phyloP scores from a whole-genome alignment of 2,113 vertebrate species.

The Phyllostomus discolor region DNA sequence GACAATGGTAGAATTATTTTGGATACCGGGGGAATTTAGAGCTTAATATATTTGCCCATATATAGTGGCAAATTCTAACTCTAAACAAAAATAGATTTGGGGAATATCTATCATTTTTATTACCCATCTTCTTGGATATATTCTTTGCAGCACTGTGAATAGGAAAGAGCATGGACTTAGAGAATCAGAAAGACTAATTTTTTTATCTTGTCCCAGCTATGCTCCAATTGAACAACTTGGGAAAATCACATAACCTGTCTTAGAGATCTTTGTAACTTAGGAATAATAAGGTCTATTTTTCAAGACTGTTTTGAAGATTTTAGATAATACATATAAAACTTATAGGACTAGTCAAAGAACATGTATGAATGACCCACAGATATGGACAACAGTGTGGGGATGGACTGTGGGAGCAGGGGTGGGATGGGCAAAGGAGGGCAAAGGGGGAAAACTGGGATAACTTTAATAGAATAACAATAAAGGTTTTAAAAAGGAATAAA shows the following conservation, averaged over 20 bases:
- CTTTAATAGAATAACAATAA: too few relatives aligned
- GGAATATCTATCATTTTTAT: neutral
- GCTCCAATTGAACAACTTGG: neutral
- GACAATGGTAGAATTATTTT: constrained; percentile 20
- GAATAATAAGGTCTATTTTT: neutral
- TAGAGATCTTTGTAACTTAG: neutral
- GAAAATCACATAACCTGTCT: neutral
- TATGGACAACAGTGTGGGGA: too few relatives aligned
- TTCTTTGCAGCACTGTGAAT: neutral
- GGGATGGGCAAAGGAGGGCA: too few relatives aligned
- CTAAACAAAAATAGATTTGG: neutral
- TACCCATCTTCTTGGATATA: neutral
- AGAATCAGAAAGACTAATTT: neutral
- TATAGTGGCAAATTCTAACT: neutral
- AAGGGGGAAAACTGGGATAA: too few relatives aligned
- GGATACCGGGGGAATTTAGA: neutral
- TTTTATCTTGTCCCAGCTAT: neutral
- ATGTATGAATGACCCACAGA: too few relatives aligned
- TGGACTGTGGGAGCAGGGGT: too few relatives aligned
- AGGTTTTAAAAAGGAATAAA: too few relatives aligned
- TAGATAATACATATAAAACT: neutral
- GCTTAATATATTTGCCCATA: neutral
- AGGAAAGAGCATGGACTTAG: neutral
- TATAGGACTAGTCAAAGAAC: neutral
- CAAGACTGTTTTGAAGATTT: neutral